These are phyloP conservation scores for Drosophila nikananu DNA, from an alignment of 1,140 invertebrate species.

Conservation along the genomic window DNA sequence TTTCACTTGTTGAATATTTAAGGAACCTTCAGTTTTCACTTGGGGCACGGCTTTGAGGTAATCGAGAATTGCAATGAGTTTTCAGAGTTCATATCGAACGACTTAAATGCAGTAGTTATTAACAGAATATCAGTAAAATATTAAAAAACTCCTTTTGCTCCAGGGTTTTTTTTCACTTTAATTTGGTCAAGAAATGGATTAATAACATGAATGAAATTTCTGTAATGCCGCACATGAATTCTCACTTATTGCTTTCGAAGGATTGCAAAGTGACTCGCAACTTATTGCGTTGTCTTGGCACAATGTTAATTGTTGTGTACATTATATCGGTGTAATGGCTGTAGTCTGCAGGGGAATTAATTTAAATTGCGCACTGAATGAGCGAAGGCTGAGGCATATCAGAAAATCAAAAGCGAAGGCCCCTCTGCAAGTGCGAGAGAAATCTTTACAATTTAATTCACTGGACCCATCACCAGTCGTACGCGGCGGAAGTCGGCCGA, in stretches of 20 bases:
- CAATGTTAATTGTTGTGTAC: conserved; percentile 53
- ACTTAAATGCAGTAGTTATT: background rate
- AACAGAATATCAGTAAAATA: background rate
- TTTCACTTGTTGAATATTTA: conserved; percentile 25
- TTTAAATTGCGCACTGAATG: conserved; percentile 40
- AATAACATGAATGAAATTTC: background rate
- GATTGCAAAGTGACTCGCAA: conserved; percentile 37
- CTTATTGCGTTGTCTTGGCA: conserved; percentile 54
- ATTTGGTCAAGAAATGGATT: background rate
- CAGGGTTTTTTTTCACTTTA: background rate
- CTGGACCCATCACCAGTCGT: conserved; percentile 38
- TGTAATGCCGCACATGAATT: conserved; percentile 19
- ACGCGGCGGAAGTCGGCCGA: conserved; percentile 16
- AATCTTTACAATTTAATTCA: conserved; percentile 76
- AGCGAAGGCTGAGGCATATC: conserved; percentile 9
- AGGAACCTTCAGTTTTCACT: background rate
- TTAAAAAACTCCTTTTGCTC: background rate
- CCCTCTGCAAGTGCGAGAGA: conserved; percentile 35
- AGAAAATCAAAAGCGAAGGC: conserved; percentile 50
- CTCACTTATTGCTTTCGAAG: conserved; percentile 30
- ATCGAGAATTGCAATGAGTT: background rate
- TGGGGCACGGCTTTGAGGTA: background rate
- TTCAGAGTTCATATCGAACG: background rate
- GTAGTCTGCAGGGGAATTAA: conserved; percentile 53
- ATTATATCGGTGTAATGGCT: conserved; percentile 46